These are phyloP conservation scores for Charadrius vociferus DNA, from an alignment of 2,113 vertebrate genomes.

Conservation along the genomic window DNA sequence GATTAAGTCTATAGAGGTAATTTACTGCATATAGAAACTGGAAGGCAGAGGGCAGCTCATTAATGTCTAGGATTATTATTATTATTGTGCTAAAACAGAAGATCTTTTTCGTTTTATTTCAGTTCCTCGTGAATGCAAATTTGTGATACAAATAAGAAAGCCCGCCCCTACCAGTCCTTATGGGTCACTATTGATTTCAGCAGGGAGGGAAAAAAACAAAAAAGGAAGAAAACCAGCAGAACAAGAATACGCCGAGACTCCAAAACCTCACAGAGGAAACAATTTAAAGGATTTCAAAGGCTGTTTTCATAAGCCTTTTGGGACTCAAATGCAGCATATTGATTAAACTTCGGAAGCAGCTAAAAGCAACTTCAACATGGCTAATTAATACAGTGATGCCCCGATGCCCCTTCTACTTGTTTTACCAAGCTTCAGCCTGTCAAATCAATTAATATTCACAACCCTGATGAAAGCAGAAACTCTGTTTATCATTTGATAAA, in stretches of 20 bases:
- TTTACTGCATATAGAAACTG: slow-evolving; percentile 33
- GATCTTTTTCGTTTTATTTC: background rate
- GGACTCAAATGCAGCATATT: slow-evolving; percentile 62
- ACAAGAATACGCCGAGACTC: background rate
- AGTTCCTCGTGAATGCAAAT: background rate
- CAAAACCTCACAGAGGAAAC: slow-evolving; percentile 49
- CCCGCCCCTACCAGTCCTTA: background rate
- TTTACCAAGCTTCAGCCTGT: slow-evolving; percentile 57
- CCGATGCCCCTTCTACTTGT: slow-evolving; percentile 55
- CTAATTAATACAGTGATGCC: slow-evolving; percentile 71
- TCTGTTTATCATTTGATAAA: slow-evolving; percentile 35
- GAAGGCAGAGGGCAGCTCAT: slow-evolving; percentile 43
- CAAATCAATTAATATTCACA: slow-evolving; percentile 68
- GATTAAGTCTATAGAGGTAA: slow-evolving; percentile 15
- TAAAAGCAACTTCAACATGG: slow-evolving; percentile 53
- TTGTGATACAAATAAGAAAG: background rate
- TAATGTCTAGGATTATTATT: slow-evolving; percentile 37
- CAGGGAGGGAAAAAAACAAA: background rate
- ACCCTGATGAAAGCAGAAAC: slow-evolving; percentile 32
- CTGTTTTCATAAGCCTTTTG: slow-evolving; percentile 64
- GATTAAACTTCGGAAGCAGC: slow-evolving; percentile 69
- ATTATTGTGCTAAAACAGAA: slow-evolving; percentile 29
- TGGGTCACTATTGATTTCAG: background rate
- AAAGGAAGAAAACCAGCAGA: background rate
- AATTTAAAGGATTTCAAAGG: slow-evolving; percentile 70